Conservation (phyloP, 2,888 invertebrate genomes). For the Zhuqinia jingwanae region DNA sequence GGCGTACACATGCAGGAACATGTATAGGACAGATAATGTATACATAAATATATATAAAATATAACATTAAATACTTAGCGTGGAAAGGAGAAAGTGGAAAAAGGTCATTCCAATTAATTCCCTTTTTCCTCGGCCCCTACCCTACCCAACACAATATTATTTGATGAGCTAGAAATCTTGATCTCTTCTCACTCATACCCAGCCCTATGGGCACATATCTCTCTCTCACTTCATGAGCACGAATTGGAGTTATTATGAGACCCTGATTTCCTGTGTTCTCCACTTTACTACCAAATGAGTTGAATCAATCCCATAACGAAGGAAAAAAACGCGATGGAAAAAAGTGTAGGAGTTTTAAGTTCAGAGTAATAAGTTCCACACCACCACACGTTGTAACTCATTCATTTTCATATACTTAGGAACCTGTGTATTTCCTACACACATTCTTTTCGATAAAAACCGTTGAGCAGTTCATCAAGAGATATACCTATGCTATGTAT, state of each 20-base stretch:
- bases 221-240: slow-evolving; percentile 16
- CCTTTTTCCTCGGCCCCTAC: neutral
- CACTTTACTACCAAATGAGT: slow-evolving; percentile 16
- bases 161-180: slow-evolving; percentile 55
- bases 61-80: neutral
- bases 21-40: neutral
- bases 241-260: slow-evolving; percentile 42
- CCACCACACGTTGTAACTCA: neutral
- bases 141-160: slow-evolving; percentile 52
- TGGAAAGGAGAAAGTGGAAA: slow-evolving; percentile 24
- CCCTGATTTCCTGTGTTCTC: slow-evolving; percentile 40
- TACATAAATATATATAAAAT: neutral
- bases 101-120: slow-evolving; percentile 68
- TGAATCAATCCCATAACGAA: slow-evolving; percentile 23
- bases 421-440: no score
- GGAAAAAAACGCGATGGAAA: neutral
- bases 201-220: slow-evolving; percentile 24
- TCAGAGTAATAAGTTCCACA: neutral
- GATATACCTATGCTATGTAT: no score
- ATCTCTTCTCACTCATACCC: neutral
- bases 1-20: neutral
- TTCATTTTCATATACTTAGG: neutral
- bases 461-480: slow-evolving; percentile 19
- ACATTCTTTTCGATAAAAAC: neutral
- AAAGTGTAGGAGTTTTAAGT: neutral